A percentile compares a stretch with the other conserved stretches of the same genome.
Evolutionary conservation across 2,888 invertebrate species (phyloP).

Genomic region (Dryococelus australis): DNA sequence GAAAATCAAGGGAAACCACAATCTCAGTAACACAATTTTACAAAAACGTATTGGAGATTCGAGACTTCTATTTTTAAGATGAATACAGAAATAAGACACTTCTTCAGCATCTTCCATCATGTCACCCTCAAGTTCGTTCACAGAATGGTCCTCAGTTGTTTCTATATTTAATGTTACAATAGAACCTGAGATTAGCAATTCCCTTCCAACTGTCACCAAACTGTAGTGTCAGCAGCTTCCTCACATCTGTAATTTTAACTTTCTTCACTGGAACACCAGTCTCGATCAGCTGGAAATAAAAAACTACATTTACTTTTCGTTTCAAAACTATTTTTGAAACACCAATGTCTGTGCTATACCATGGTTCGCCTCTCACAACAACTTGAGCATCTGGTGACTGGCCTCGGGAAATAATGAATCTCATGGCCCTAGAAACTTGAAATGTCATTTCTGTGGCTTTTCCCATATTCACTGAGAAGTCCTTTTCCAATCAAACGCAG

Average conservation of each 20-base stretch:
- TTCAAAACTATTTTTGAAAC: not conserved
- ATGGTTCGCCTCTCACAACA: constrained; percentile 5
- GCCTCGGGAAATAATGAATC: not conserved
- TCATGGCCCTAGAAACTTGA: not conserved
- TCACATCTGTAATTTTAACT: not conserved
- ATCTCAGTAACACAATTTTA: no score
- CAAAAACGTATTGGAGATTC: no score
- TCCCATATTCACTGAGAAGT: not conserved
- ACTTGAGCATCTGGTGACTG: not conserved
- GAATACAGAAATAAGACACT: no score
- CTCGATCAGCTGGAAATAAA: not conserved
- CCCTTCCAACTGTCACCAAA: not conserved
- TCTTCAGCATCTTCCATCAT: no score
- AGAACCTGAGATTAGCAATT: constrained; percentile 2
- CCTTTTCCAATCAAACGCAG: not conserved
- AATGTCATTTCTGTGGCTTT: not conserved
- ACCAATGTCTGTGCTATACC: not conserved
- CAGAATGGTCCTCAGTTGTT: no score
- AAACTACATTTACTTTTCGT: not conserved
- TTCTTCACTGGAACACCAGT: not conserved
- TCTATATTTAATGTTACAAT: not conserved
- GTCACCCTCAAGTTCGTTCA: no score
- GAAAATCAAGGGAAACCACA: no score
- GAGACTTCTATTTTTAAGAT: no score
- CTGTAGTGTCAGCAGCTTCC: constrained; percentile 4